Percentiles rank a stretch among this genome's conserved stretches.
phyloP scores from a whole-genome alignment of 2,113 vertebrate genomes.

The Pelecanus crispus region DNA sequence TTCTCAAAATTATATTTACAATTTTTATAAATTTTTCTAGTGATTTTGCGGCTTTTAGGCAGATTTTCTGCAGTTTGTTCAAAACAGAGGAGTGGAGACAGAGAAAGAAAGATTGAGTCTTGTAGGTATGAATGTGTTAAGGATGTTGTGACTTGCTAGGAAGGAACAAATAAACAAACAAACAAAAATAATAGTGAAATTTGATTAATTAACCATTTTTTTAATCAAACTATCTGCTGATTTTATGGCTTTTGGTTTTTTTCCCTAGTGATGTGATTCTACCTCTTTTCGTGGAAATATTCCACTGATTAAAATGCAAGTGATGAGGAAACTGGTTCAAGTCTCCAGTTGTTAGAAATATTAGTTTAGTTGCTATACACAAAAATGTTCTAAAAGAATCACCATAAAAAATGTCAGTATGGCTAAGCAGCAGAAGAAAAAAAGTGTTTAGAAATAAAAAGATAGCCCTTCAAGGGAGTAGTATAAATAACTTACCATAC shows the following conservation, averaged over 20 bases:
- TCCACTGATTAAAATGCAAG: neutral
- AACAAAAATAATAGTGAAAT: neutral
- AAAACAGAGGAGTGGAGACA: neutral
- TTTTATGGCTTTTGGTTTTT: neutral
- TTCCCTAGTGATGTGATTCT: neutral
- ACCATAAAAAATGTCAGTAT: neutral
- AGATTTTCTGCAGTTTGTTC: neutral
- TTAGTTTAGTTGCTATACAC: neutral
- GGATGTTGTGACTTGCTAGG: neutral
- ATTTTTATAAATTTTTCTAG: neutral
- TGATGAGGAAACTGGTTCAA: neutral
- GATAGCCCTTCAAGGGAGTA: neutral
- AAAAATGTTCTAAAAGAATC: neutral
- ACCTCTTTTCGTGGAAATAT: neutral
- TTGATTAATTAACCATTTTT: neutral
- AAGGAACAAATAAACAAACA: neutral
- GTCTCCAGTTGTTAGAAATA: neutral
- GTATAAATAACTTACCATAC: neutral
- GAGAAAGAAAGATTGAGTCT: neutral
- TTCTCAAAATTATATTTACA: neutral
- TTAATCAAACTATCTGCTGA: neutral
- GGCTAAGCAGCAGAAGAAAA: neutral
- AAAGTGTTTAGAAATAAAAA: neutral
- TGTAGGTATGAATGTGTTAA: neutral
- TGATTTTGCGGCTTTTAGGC: neutral